Evolutionary conservation across 2,888 invertebrate species (phyloP).

Genomic region (Agonopterix arenella): DNA sequence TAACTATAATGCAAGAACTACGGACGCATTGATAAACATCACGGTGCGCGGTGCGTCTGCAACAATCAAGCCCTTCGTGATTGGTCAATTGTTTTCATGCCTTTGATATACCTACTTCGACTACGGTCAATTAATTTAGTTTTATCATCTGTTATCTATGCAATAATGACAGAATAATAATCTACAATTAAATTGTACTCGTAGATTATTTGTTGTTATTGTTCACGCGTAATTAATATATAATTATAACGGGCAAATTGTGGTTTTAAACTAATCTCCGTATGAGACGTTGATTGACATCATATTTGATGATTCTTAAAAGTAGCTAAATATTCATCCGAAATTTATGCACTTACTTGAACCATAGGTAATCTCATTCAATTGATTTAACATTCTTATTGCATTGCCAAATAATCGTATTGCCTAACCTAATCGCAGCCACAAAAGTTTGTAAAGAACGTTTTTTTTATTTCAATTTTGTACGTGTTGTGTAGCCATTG

Average conservation of each 20-base stretch:
- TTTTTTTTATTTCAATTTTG: conserved; percentile 8
- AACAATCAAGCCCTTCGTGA: neutral
- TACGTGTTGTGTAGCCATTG: conserved; percentile 5
- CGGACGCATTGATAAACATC: neutral
- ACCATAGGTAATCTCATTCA: too few species aligned
- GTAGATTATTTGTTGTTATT: too few species aligned
- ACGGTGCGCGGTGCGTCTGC: too few species aligned
- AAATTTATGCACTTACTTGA: too few species aligned
- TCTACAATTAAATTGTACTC: too few species aligned
- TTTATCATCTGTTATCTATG: conserved; percentile 17
- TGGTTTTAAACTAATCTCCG: too few species aligned
- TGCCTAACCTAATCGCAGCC: neutral
- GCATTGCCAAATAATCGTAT: neutral
- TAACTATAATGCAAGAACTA: neutral
- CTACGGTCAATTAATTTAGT: conserved; percentile 27
- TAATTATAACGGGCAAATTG: too few species aligned
- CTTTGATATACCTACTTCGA: conserved; percentile 12
- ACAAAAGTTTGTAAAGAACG: neutral
- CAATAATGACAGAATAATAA: conserved; percentile 15
- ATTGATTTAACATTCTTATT: neutral
- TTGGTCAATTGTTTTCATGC: too few species aligned
- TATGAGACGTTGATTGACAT: too few species aligned
- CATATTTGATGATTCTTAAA: too few species aligned
- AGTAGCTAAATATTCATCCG: too few species aligned
- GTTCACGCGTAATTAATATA: too few species aligned